Evolutionary conservation across 2,888 invertebrate species (phyloP).

Genomic region (Beris morrisii): DNA sequence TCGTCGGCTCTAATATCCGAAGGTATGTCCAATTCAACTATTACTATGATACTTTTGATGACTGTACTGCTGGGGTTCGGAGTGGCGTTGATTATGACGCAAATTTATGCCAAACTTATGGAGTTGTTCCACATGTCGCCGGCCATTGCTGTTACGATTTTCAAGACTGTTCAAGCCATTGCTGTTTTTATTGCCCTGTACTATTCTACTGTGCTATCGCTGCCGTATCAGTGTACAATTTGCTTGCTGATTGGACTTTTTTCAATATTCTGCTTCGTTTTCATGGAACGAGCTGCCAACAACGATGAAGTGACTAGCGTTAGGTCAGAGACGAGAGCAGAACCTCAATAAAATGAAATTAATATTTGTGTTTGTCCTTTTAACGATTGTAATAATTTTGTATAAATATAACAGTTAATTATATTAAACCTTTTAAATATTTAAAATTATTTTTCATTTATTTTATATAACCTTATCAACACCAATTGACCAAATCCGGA

Average conservation of each 20-base stretch:
- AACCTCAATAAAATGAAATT: too few species aligned
- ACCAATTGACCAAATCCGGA: too few species aligned
- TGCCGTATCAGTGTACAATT: constrained; percentile 12
- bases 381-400: too few species aligned
- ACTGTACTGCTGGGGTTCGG: constrained; percentile 13
- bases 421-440: too few species aligned
- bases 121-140: constrained; percentile 2
- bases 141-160: not conserved
- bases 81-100: constrained; percentile 15
- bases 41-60: constrained; percentile 7
- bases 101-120: constrained; percentile 13
- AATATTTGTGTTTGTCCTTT: too few species aligned
- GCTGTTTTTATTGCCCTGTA: constrained; percentile 5
- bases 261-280: constrained; percentile 8
- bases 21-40: constrained; percentile 4
- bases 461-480: too few species aligned
- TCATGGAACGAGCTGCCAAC: constrained; percentile 4
- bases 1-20: constrained; percentile 2
- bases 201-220: constrained; percentile 2
- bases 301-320: not conserved
- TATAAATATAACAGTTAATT: too few species aligned
- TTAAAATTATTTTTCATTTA: too few species aligned
- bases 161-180: constrained; percentile 9
- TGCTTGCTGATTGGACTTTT: constrained; percentile 8
- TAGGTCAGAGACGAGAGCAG: too few species aligned